These are phyloP conservation scores for Catagonus wagneri DNA, from an alignment of 2,113 vertebrate species.

Conservation along the genomic window DNA sequence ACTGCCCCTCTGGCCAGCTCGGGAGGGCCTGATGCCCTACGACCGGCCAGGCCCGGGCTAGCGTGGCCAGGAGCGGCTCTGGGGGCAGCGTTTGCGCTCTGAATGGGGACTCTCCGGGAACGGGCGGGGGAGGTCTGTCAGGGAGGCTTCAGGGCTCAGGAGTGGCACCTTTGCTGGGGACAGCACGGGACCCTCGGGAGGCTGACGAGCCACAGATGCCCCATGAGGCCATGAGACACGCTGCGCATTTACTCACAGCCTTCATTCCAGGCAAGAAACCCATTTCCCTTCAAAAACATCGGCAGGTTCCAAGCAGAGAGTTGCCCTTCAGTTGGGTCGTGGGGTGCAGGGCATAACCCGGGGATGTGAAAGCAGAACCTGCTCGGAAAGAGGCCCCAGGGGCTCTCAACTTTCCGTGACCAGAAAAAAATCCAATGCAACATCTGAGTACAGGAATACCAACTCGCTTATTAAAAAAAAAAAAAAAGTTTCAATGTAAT, in stretches of 20 bases:
- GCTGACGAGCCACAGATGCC: background rate
- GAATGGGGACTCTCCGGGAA: background rate
- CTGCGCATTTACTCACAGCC: background rate
- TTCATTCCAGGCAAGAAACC: background rate
- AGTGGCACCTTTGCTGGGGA: background rate
- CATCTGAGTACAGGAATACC: background rate
- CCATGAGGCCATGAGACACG: accelerated
- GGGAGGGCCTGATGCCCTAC: background rate
- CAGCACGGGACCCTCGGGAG: background rate
- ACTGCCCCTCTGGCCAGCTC: background rate
- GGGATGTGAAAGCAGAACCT: background rate
- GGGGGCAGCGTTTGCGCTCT: accelerated
- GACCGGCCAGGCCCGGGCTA: background rate
- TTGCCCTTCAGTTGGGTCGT: background rate
- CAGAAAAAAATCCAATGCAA: background rate
- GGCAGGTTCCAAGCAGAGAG: background rate
- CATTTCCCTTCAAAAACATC: background rate
- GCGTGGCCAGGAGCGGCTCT: background rate
- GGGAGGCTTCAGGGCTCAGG: background rate
- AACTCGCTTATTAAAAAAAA: background rate
- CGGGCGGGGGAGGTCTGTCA: background rate
- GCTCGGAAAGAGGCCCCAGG: background rate
- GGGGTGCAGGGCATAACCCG: background rate
- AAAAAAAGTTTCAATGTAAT: background rate
- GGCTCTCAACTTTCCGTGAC: background rate